A percentile compares a stretch with the other conserved stretches of the same genome.
Evolutionary conservation across 2,888 invertebrate species (phyloP).

Genomic region (Nephrotoma flavescens): DNA sequence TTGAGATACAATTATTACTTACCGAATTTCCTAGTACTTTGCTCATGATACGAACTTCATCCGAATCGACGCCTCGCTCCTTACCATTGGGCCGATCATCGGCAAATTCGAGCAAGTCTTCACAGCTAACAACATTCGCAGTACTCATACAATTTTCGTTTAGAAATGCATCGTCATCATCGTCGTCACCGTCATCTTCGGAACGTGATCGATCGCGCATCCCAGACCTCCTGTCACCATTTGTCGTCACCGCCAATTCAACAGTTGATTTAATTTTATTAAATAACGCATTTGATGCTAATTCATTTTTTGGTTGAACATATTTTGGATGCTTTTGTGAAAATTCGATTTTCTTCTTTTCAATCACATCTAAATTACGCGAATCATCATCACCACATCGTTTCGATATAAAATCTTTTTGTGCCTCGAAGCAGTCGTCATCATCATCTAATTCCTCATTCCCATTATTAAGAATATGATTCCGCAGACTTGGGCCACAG

Average conservation of each 20-base stretch:
- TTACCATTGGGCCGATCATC: conserved; percentile 68
- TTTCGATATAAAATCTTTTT: conserved; percentile 29
- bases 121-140: conserved; percentile 78
- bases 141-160: conserved; percentile 9
- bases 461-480: not conserved
- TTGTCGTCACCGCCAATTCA: conserved; percentile 20
- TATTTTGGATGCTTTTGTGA: conserved; percentile 13
- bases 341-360: conserved; percentile 19
- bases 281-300: conserved; percentile 29
- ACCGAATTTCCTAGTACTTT: conserved; percentile 70
- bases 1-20: conserved; percentile 19
- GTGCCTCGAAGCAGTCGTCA: conserved; percentile 19
- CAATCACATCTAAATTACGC: conserved; percentile 23
- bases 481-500: not conserved
- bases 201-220: not conserved
- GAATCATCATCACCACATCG: conserved; percentile 26
- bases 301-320: conserved; percentile 18
- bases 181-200: conserved; percentile 13
- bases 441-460: not conserved
- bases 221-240: conserved; percentile 16
- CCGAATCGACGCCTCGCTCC: conserved; percentile 72
- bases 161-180: conserved; percentile 10
- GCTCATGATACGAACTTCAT: conserved; percentile 83
- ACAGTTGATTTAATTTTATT: conserved; percentile 31
- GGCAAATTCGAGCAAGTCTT: conserved; percentile 79